These are phyloP conservation scores for Lasiurus cinereus DNA, from an alignment of 2,113 vertebrate genomes.

Conservation along the genomic window DNA sequence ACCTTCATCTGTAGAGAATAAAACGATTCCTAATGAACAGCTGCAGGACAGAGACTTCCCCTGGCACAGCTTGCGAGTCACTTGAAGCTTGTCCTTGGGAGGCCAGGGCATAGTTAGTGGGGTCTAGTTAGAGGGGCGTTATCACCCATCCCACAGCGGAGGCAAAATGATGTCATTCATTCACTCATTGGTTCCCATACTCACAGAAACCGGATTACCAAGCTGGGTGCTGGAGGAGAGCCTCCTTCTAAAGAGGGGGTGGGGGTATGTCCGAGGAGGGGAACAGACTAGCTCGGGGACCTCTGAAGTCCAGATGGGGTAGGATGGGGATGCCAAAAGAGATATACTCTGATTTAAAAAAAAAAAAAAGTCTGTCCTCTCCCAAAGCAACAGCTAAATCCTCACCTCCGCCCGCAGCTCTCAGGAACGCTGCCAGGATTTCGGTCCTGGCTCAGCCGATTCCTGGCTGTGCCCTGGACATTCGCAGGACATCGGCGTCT, in stretches of 20 bases:
- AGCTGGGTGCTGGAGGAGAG: background rate
- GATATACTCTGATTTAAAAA: background rate
- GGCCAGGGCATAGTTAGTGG: conserved; percentile 71
- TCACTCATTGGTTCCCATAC: conserved; percentile 25
- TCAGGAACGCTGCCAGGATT: background rate
- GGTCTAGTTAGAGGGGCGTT: background rate
- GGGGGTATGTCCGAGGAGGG: too few species aligned
- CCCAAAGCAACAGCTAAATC: background rate
- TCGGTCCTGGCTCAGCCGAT: background rate
- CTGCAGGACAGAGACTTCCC: conserved; percentile 75
- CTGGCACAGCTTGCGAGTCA: conserved; percentile 78
- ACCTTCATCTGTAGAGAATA: conserved; percentile 84
- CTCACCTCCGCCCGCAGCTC: background rate
- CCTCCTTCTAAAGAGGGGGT: background rate
- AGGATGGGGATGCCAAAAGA: background rate
- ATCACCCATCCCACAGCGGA: too few species aligned
- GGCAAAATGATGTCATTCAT: background rate
- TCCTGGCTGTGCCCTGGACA: background rate
- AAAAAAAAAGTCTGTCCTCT: background rate
- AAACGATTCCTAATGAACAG: conserved; percentile 85
- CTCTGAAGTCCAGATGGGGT: background rate
- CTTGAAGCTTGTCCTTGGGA: conserved; percentile 80
- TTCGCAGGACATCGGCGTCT: background rate
- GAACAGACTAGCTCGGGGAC: conserved; percentile 50
- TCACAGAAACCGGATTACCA: background rate